Percentiles rank a stretch among this genome's conserved stretches.
Evolutionary conservation across 1,140 invertebrate species (phyloP).

Genomic region (Teleogryllus occipitalis): DNA sequence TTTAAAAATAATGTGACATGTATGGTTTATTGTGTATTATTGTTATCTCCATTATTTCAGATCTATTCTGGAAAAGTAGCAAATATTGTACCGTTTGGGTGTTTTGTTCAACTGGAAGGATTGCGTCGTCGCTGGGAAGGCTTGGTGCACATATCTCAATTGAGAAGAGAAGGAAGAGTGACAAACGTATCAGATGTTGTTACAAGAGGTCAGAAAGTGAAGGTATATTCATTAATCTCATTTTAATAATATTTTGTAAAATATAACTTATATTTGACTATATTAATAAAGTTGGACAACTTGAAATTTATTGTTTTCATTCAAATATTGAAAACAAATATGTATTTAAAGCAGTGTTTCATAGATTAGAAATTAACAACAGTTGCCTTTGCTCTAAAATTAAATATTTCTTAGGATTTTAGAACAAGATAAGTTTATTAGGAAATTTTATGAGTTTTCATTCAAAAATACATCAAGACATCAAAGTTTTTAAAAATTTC

Average conservation of each 20-base stretch:
- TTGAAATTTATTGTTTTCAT: not conserved
- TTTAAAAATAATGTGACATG: not conserved
- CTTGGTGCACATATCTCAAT: slow-evolving; percentile 94
- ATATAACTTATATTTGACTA: not conserved
- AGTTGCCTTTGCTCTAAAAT: too few relatives aligned
- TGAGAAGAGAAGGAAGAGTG: slow-evolving; percentile 86
- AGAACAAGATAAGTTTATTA: too few relatives aligned
- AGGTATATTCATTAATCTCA: slow-evolving; percentile 42
- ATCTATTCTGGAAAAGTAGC: slow-evolving; percentile 93
- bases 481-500: too few relatives aligned
- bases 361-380: too few relatives aligned
- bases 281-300: not conserved
- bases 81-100: slow-evolving; percentile 94
- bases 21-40: not conserved
- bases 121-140: slow-evolving; percentile 85
- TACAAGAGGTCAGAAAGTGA: slow-evolving; percentile 80
- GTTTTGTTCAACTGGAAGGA: slow-evolving; percentile 94
- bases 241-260: not conserved
- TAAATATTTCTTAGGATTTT: too few relatives aligned
- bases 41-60: slow-evolving; percentile 34
- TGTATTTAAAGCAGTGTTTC: too few relatives aligned
- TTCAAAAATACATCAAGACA: too few relatives aligned
- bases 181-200: slow-evolving; percentile 93
- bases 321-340: too few relatives aligned
- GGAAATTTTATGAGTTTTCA: too few relatives aligned